Evolutionary conservation across 2,888 invertebrate genomes (phyloP).

Genomic region (Pristionchus mayeri): DNA sequence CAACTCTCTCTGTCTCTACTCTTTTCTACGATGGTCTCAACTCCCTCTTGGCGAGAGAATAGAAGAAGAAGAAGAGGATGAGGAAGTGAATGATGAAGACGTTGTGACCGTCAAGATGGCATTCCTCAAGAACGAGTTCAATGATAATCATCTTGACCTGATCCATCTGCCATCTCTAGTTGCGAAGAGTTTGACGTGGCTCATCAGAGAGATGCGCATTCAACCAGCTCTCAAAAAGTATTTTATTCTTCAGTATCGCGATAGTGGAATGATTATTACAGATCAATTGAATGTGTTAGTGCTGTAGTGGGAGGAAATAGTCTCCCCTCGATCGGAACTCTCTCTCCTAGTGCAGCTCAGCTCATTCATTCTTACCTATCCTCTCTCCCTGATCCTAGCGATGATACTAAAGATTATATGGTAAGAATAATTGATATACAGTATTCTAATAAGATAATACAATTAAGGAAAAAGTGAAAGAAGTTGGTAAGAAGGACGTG

Average conservation of each 20-base stretch:
- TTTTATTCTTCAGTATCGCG: not conserved
- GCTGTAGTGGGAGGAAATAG: not conserved
- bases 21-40: constrained; percentile 65
- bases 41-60: constrained; percentile 63
- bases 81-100: constrained; percentile 69
- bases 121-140: constrained; percentile 87
- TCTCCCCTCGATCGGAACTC: not conserved
- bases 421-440: not conserved
- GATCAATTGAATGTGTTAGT: not conserved
- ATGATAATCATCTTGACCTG: constrained; percentile 92
- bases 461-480: constrained; percentile 4
- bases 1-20: constrained; percentile 54
- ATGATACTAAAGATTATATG: not conserved
- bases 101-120: constrained; percentile 80
- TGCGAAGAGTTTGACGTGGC: constrained; percentile 85
- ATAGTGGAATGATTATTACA: not conserved
- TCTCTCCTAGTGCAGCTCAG: not conserved
- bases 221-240: not conserved
- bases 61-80: constrained; percentile 73
- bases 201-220: constrained; percentile 58
- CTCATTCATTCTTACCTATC: not conserved
- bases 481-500: not conserved
- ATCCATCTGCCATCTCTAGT: constrained; percentile 83
- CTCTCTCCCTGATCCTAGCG: not conserved
- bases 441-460: not conserved